phyloP scores from a whole-genome alignment of 1,140 invertebrate species.

The Diachasmimorpha longicaudata region DNA sequence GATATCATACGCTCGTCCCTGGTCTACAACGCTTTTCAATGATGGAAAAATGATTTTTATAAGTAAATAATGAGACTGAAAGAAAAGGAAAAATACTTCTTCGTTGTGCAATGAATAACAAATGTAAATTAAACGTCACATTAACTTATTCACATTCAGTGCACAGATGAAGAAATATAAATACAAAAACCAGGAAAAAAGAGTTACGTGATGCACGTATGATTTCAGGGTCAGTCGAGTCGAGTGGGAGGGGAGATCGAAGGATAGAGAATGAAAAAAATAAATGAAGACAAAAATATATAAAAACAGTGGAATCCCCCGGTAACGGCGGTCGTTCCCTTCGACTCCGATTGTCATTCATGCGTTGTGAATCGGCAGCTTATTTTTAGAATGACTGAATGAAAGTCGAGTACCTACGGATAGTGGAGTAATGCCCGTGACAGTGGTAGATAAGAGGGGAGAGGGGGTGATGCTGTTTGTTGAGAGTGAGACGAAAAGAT shows the following conservation, averaged over 20 bases:
- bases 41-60: neutral
- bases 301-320: conserved; percentile 21
- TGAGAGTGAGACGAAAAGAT: neutral
- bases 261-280: conserved; percentile 1
- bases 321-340: conserved; percentile 41
- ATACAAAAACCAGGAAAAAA: neutral
- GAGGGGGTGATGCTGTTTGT: neutral
- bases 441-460: conserved; percentile 10
- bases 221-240: neutral
- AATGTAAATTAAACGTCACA: neutral
- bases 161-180: neutral
- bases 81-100: neutral
- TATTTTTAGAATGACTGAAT: conserved; percentile 60
- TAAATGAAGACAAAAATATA: conserved; percentile 25
- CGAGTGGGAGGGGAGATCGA: neutral
- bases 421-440: conserved; percentile 42
- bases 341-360: conserved; percentile 57
- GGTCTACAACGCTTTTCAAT: neutral
- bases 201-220: neutral
- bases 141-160: neutral
- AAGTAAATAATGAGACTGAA: neutral
- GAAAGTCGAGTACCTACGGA: conserved; percentile 54
- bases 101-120: neutral
- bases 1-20: neutral
- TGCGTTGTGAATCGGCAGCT: conserved; percentile 58